Percentiles rank a stretch among this genome's conserved stretches.
Conservation (phyloP, 2,797 vertebrate species). For the Avahi laniger region DNA sequence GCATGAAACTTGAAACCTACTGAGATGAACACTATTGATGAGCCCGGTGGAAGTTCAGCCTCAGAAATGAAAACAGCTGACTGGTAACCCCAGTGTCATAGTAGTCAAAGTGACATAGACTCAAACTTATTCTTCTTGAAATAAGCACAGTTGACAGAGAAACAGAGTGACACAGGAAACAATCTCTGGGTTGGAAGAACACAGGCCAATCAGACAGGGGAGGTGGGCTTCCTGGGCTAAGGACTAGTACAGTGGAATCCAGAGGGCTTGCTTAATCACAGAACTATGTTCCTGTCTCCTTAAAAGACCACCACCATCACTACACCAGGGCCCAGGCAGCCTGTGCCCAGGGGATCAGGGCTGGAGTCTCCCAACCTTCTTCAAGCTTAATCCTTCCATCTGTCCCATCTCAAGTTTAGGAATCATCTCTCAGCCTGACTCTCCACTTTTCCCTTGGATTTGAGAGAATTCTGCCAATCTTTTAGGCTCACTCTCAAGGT, state of each 20-base stretch:
- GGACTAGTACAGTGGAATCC: not conserved
- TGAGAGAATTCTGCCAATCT: not conserved
- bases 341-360: not conserved
- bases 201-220: not conserved
- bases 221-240: not conserved
- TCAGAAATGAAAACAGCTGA: conserved; percentile 19
- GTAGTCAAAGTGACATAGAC: conserved; percentile 13
- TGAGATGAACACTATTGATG: not conserved
- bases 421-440: not conserved
- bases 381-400: not conserved
- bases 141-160: not conserved
- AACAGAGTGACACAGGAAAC: not conserved
- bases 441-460: not conserved
- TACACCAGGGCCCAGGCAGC: not conserved
- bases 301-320: not conserved
- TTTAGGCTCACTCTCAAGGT: not conserved
- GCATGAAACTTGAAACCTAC: conserved; percentile 53
- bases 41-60: conserved; percentile 28
- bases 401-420: not conserved
- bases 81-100: not conserved
- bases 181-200: not conserved
- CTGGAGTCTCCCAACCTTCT: not conserved
- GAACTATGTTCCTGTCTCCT: not conserved
- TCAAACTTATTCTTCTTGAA: conserved; percentile 24
- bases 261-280: not conserved